Evolutionary conservation across 2,113 vertebrate genomes (phyloP).

Genomic region (Perccottus glenii): DNA sequence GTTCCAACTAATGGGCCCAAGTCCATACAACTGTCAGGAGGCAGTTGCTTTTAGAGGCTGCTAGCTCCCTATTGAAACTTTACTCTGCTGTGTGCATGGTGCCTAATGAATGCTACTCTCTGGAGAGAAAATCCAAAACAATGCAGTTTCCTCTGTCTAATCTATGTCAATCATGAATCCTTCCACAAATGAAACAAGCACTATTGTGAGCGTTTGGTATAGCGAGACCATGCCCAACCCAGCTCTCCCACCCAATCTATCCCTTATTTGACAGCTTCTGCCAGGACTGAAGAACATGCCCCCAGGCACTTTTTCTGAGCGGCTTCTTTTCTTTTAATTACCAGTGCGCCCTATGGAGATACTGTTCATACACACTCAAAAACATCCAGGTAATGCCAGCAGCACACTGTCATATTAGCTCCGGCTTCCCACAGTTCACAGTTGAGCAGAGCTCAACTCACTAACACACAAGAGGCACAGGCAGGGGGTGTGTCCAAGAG

Average conservation of each 20-base stretch:
- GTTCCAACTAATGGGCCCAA: slow-evolving; percentile 79
- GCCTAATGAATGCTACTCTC: slow-evolving; percentile 79
- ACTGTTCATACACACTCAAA: slow-evolving; percentile 65
- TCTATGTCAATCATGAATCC: slow-evolving; percentile 80
- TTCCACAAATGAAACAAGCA: slow-evolving; percentile 76
- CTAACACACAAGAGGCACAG: slow-evolving; percentile 44
- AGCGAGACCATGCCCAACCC: slow-evolving; percentile 62
- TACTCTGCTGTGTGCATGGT: slow-evolving; percentile 71
- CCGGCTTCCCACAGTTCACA: slow-evolving; percentile 30
- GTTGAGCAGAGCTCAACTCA: slow-evolving; percentile 44
- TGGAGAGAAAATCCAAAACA: slow-evolving; percentile 75
- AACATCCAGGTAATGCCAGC: slow-evolving; percentile 66
- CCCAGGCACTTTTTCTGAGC: slow-evolving; percentile 62
- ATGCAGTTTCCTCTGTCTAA: slow-evolving; percentile 80
- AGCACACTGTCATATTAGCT: slow-evolving; percentile 67
- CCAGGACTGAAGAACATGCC: slow-evolving; percentile 75
- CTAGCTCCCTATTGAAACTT: slow-evolving; percentile 76
- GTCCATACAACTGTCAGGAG: slow-evolving; percentile 82
- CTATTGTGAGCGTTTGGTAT: slow-evolving; percentile 76
- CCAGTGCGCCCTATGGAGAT: slow-evolving; percentile 64
- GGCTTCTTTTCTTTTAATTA: slow-evolving; percentile 77
- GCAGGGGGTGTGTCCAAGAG: slow-evolving; percentile 38
- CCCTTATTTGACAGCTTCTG: slow-evolving; percentile 78
- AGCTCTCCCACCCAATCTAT: slow-evolving; percentile 63
- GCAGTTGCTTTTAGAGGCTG: slow-evolving; percentile 75